Percentiles rank a stretch among this genome's conserved stretches.
These are phyloP conservation scores for Phenganax subtilis DNA, from an alignment of 92 coral and sea anemone species.

Conservation along the genomic window DNA sequence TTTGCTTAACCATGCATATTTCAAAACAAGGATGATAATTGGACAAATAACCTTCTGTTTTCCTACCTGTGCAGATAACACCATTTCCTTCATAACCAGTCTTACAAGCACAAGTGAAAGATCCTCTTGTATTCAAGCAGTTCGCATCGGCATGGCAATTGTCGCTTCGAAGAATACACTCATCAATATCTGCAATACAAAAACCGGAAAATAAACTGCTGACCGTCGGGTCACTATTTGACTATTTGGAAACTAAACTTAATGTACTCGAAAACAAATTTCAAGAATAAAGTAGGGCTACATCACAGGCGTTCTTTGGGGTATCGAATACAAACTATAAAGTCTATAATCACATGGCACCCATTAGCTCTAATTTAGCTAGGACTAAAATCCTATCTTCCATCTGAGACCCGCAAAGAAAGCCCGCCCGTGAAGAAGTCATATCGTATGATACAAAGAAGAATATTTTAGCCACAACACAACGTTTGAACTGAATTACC, in stretches of 20 bases:
- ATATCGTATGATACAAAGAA: background rate
- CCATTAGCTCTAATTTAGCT: too few species aligned
- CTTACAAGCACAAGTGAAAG: background rate
- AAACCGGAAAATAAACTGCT: background rate
- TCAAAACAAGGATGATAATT: too few species aligned
- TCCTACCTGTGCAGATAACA: background rate
- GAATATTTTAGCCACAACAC: background rate
- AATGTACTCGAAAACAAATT: background rate
- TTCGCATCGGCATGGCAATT: background rate
- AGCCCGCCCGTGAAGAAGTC: background rate
- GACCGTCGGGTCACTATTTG: background rate
- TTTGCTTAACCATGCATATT: too few species aligned
- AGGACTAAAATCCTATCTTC: too few species aligned
- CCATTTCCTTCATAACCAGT: conserved; percentile 8
- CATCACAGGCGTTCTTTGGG: too few species aligned
- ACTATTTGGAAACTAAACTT: background rate
- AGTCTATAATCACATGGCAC: too few species aligned
- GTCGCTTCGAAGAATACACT: background rate
- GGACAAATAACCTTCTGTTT: too few species aligned
- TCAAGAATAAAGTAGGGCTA: too few species aligned
- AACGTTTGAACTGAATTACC: background rate
- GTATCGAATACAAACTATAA: too few species aligned
- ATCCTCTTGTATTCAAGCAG: background rate
- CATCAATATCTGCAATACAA: conserved; percentile 2
- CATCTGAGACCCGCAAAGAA: background rate